Percentiles rank a stretch among this genome's conserved stretches.
phyloP scores from a whole-genome alignment of 2,113 vertebrate genomes.

The Hemiscyllium ocellatum region DNA sequence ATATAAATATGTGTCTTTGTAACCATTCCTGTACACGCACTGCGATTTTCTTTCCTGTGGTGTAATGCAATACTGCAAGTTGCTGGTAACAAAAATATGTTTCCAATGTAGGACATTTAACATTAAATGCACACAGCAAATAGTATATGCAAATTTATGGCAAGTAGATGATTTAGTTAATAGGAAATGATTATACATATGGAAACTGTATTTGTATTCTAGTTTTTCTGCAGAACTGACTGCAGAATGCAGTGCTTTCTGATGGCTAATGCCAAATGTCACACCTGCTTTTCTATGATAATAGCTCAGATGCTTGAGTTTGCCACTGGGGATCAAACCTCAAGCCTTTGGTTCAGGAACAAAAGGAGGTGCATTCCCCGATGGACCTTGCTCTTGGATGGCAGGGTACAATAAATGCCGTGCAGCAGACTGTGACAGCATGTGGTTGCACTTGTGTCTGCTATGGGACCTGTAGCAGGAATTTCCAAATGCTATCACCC shows the following conservation, averaged over 20 bases:
- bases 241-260: neutral
- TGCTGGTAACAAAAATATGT: neutral
- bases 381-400: constrained; percentile 22
- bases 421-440: constrained; percentile 38
- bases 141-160: neutral
- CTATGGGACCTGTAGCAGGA: constrained; percentile 37
- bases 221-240: neutral
- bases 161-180: neutral
- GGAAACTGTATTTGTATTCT: constrained; percentile 6
- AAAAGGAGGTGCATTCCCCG: constrained; percentile 37
- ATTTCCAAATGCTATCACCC: constrained; percentile 30
- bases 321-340: neutral
- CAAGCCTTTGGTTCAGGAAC: constrained; percentile 16
- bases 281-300: neutral
- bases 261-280: neutral
- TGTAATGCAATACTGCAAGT: neutral
- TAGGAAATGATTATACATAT: constrained; percentile 16
- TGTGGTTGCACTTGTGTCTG: constrained; percentile 38
- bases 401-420: constrained; percentile 34
- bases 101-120: neutral
- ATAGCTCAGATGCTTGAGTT: constrained; percentile 32
- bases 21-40: neutral
- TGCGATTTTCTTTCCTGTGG: neutral
- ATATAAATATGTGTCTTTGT: neutral
- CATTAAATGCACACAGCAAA: constrained; percentile 1